These are phyloP conservation scores for Oreohelix idahoensis DNA, from an alignment of 1,140 invertebrate species.

Conservation along the genomic window DNA sequence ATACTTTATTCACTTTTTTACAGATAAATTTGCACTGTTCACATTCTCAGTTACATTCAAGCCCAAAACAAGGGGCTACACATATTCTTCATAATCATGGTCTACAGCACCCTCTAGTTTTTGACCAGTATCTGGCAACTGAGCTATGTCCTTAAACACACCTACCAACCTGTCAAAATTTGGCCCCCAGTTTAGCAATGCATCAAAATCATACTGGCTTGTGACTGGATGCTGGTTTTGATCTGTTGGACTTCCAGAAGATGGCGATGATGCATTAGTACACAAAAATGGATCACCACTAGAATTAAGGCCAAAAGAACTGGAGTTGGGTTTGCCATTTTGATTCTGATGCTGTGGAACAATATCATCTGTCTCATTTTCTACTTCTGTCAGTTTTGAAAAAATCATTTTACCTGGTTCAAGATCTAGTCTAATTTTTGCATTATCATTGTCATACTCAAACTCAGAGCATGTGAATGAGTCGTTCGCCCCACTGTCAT, in stretches of 20 bases:
- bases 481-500: slow-evolving; percentile 92
- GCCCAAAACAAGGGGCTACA: slow-evolving; percentile 20
- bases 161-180: slow-evolving; percentile 95
- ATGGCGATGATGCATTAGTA: slow-evolving; percentile 89
- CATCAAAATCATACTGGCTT: slow-evolving; percentile 93
- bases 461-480: slow-evolving; percentile 98
- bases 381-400: slow-evolving; percentile 79
- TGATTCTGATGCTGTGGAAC: slow-evolving; percentile 51
- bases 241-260: slow-evolving; percentile 80
- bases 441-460: slow-evolving; percentile 85
- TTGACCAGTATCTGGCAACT: slow-evolving; percentile 80
- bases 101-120: slow-evolving; percentile 34
- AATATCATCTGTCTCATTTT: slow-evolving; percentile 74
- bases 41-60: neutral
- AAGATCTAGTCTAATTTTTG: slow-evolving; percentile 74
- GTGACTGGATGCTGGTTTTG: slow-evolving; percentile 50
- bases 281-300: slow-evolving; percentile 90
- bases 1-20: neutral
- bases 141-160: slow-evolving; percentile 96
- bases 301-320: slow-evolving; percentile 91
- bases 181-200: slow-evolving; percentile 94
- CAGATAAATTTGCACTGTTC: neutral
- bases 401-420: slow-evolving; percentile 78
- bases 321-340: slow-evolving; percentile 1
- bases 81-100: slow-evolving; percentile 57